Conservation (phyloP, 2,888 invertebrate genomes). For the Iphiclides podalirius region DNA sequence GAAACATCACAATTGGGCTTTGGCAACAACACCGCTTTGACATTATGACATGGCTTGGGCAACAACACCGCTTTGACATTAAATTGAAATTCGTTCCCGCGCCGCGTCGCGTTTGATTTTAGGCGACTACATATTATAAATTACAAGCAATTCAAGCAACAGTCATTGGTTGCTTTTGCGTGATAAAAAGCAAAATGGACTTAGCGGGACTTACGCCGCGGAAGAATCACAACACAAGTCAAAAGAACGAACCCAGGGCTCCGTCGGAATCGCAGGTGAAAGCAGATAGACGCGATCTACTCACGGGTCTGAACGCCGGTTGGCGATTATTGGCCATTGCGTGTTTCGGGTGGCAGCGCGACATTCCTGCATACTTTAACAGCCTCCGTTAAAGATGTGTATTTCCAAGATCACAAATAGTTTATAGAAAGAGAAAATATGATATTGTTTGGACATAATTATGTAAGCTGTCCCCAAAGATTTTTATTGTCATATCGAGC, state of each 20-base stretch:
- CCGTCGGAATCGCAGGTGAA: conserved; percentile 35
- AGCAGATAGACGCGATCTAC: conserved; percentile 34
- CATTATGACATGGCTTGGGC: too few relatives aligned
- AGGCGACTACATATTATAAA: conserved; percentile 4
- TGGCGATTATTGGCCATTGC: conserved; percentile 17
- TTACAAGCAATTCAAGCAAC: conserved; percentile 4
- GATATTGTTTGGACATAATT: too few relatives aligned
- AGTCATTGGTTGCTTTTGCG: not conserved
- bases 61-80: too few relatives aligned
- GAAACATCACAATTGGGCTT: too few relatives aligned
- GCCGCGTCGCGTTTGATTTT: too few relatives aligned
- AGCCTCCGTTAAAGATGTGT: too few relatives aligned
- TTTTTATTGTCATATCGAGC: too few relatives aligned
- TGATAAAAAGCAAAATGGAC: conserved; percentile 5
- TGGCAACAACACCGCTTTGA: too few relatives aligned
- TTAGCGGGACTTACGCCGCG: conserved; percentile 13
- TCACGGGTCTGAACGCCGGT: conserved; percentile 28
- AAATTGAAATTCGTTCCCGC: too few relatives aligned
- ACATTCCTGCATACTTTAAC: conserved; percentile 21
- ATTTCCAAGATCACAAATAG: too few relatives aligned
- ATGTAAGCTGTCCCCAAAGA: too few relatives aligned
- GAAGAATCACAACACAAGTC: not conserved
- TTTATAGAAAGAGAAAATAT: too few relatives aligned
- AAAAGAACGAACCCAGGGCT: conserved; percentile 20
- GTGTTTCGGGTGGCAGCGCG: conserved; percentile 5